Percentiles rank a stretch among this genome's conserved stretches.
phyloP scores from a whole-genome alignment of 2,888 invertebrate genomes.

The Gerosis bhagava region DNA sequence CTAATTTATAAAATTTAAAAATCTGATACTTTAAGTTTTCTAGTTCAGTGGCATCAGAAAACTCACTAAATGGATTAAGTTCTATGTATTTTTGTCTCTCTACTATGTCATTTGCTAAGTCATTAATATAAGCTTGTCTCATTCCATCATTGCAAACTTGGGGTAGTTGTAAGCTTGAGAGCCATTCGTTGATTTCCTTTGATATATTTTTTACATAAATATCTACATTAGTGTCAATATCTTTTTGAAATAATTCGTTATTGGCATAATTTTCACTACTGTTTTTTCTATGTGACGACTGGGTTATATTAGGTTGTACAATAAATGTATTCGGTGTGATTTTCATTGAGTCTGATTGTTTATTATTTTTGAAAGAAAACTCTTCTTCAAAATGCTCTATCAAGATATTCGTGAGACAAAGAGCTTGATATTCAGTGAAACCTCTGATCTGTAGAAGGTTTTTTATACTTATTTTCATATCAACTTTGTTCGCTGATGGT shows the following conservation, averaged over 20 bases:
- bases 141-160: constrained; percentile 36
- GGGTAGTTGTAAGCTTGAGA: constrained; percentile 41
- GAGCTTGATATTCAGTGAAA: constrained; percentile 41
- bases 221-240: constrained; percentile 32
- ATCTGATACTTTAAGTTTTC: constrained; percentile 63
- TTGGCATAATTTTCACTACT: too few species aligned
- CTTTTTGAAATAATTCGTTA: constrained; percentile 34
- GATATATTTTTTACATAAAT: constrained; percentile 38
- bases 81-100: constrained; percentile 58
- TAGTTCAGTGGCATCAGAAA: constrained; percentile 47
- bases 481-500: constrained; percentile 33
- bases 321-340: constrained; percentile 44
- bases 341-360: constrained; percentile 6
- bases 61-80: constrained; percentile 40
- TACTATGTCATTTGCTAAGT: constrained; percentile 58
- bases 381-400: constrained; percentile 36
- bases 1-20: constrained; percentile 62
- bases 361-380: constrained; percentile 21
- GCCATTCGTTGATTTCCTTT: constrained; percentile 55
- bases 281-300: too few species aligned
- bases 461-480: constrained; percentile 42
- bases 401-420: constrained; percentile 39
- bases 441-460: constrained; percentile 40
- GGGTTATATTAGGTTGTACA: constrained; percentile 39
- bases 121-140: constrained; percentile 45